Evolutionary conservation across 2,888 invertebrate species (phyloP).

Genomic region (Noctua comes): DNA sequence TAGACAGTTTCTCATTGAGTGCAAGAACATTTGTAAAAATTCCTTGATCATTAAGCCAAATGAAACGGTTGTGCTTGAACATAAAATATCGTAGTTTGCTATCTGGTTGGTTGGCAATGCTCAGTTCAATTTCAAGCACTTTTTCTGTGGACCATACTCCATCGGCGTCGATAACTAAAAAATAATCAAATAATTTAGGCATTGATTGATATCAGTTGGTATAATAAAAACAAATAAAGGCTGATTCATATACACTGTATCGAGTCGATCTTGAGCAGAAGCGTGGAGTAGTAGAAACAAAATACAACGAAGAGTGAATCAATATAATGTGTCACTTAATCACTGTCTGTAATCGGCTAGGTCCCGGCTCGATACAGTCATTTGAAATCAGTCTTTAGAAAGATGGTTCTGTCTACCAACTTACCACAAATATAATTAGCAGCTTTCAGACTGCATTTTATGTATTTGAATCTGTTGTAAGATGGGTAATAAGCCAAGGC

Average conservation of each 20-base stretch:
- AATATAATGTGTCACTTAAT: slow-evolving; percentile 5
- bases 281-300: neutral
- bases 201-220: slow-evolving; percentile 14
- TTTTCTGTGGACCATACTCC: slow-evolving; percentile 84
- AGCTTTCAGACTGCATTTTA: slow-evolving; percentile 89
- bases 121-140: slow-evolving; percentile 84
- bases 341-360: neutral
- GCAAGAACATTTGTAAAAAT: slow-evolving; percentile 86
- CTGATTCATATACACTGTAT: slow-evolving; percentile 16
- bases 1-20: slow-evolving; percentile 86
- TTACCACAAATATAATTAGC: slow-evolving; percentile 91
- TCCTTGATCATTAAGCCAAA: slow-evolving; percentile 88
- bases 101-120: slow-evolving; percentile 84
- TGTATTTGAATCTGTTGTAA: slow-evolving; percentile 88
- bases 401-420: slow-evolving; percentile 49
- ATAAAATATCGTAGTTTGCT: slow-evolving; percentile 88
- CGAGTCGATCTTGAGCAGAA: neutral
- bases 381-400: slow-evolving; percentile 4
- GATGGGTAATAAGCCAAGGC: slow-evolving; percentile 90
- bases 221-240: slow-evolving; percentile 27
- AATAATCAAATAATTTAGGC: slow-evolving; percentile 36
- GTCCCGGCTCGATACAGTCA: neutral
- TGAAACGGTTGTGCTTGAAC: slow-evolving; percentile 90
- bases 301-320: slow-evolving; percentile 12
- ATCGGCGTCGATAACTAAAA: slow-evolving; percentile 87